These are phyloP conservation scores for Cairina moschata DNA, from an alignment of 2,113 vertebrate genomes.

Conservation along the genomic window DNA sequence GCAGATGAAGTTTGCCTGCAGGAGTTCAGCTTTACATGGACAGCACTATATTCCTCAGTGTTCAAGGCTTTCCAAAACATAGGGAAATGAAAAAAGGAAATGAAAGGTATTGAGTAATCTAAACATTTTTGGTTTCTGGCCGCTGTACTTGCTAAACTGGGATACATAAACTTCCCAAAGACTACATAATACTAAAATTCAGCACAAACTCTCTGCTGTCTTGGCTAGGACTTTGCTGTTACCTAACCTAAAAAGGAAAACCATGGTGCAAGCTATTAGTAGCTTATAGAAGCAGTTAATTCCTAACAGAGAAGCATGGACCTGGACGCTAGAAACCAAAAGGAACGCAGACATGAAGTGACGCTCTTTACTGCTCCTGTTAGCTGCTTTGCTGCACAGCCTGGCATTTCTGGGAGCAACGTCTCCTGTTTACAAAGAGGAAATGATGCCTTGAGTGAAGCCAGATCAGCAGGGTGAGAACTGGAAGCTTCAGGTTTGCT, in stretches of 20 bases:
- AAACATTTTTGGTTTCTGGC: conserved; percentile 75
- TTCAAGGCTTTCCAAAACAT: conserved; percentile 72
- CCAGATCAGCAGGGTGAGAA: neutral
- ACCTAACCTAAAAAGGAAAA: neutral
- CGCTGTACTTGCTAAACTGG: conserved; percentile 64
- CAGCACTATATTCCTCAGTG: conserved; percentile 56
- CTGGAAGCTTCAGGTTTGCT: neutral
- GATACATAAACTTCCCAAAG: conserved; percentile 70
- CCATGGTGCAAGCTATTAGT: neutral
- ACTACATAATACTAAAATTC: conserved; percentile 63
- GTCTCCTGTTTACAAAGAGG: conserved; percentile 1
- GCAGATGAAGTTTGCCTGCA: neutral
- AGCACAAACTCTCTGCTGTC: conserved; percentile 7
- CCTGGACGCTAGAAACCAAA: neutral
- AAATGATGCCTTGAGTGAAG: neutral
- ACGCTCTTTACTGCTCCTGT: neutral
- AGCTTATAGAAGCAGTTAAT: neutral
- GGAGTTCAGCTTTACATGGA: conserved; percentile 22
- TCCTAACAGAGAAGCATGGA: neutral
- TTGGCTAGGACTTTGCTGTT: neutral
- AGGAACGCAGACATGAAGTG: neutral
- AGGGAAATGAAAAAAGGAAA: conserved; percentile 84
- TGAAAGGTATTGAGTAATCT: conserved; percentile 79
- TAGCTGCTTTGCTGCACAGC: neutral
- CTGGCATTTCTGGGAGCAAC: conserved; percentile 28